phyloP scores from a whole-genome alignment of 2,113 vertebrate genomes.

The Pseudorhombus dupliciocellatus region DNA sequence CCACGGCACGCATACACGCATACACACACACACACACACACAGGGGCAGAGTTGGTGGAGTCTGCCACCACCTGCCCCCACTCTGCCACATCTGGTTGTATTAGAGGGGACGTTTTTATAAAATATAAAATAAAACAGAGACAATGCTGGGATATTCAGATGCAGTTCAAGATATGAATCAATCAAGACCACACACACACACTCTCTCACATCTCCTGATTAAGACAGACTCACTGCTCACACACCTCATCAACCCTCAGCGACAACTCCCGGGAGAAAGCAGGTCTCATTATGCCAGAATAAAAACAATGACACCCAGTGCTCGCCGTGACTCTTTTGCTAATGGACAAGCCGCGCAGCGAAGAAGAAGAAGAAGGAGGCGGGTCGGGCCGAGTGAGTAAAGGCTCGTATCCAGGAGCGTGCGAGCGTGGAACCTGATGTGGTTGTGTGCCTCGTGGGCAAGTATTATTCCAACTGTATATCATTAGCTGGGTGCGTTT shows the following conservation, averaged over 20 bases:
- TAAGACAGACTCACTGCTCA: conserved; percentile 69
- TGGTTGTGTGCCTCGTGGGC: conserved; percentile 81
- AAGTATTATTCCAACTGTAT: conserved; percentile 85
- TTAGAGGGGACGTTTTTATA: neutral
- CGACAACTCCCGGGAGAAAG: conserved; percentile 69
- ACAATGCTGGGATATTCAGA: conserved; percentile 32
- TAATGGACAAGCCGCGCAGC: conserved; percentile 61
- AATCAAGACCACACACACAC: conserved; percentile 43
- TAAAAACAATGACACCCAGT: conserved; percentile 71
- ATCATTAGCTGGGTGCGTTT: conserved; percentile 83
- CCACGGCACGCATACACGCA: conserved; percentile 41
- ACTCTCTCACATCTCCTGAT: conserved; percentile 59
- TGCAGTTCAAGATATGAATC: conserved; percentile 23
- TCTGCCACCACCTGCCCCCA: neutral
- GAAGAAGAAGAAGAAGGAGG: conserved; percentile 27
- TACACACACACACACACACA: neutral
- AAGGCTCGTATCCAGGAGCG: conserved; percentile 49
- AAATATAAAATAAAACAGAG: conserved; percentile 14
- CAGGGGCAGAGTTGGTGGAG: neutral
- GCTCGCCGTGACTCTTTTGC: conserved; percentile 71
- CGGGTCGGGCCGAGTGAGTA: conserved; percentile 51
- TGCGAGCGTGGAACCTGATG: conserved; percentile 71
- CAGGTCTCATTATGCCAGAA: conserved; percentile 73
- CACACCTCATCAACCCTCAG: conserved; percentile 71
- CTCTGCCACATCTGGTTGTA: no score